A percentile compares a stretch with the other conserved stretches of the same genome.
Conservation (phyloP, 2,113 vertebrate species). For the Pseudorasbora parva region DNA sequence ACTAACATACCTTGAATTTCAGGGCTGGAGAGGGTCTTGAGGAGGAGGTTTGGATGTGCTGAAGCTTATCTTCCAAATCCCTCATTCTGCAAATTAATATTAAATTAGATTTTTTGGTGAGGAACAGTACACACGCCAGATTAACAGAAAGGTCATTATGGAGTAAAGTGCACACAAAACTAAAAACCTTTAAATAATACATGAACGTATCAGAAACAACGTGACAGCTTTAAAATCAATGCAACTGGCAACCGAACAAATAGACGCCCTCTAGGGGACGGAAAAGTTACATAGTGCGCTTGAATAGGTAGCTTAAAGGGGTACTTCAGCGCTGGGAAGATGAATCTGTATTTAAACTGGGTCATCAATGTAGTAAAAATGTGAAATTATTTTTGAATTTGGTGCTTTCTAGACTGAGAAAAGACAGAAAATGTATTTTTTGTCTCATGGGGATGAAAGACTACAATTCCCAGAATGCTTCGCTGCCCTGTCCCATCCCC, state of each 20-base stretch:
- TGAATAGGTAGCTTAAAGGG: too few relatives aligned
- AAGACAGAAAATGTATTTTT: too few relatives aligned
- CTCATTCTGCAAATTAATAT: slow-evolving; percentile 77
- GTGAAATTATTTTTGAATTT: too few relatives aligned
- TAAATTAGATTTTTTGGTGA: background rate
- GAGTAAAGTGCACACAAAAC: background rate
- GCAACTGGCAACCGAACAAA: background rate
- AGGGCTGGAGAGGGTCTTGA: slow-evolving; percentile 83
- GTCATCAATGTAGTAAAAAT: too few relatives aligned
- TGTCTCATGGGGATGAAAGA: too few relatives aligned
- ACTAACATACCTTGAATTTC: slow-evolving; percentile 88
- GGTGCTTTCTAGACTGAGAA: too few relatives aligned
- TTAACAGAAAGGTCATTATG: slow-evolving; percentile 1
- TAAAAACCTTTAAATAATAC: background rate
- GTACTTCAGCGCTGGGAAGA: too few relatives aligned
- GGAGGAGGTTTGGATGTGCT: slow-evolving; percentile 81
- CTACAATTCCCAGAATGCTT: too few relatives aligned
- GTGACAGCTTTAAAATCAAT: background rate
- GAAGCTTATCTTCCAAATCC: slow-evolving; percentile 88
- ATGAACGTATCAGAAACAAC: background rate
- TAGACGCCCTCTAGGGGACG: too few relatives aligned
- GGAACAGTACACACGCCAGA: slow-evolving; percentile 1
- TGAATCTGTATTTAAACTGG: too few relatives aligned
- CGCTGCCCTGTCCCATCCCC: too few relatives aligned
- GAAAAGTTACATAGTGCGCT: too few relatives aligned